A percentile compares a stretch with the other conserved stretches of the same genome.
These are phyloP conservation scores for Phalacrocorax brasilianus DNA, from an alignment of 2,113 vertebrate species.

Conservation along the genomic window DNA sequence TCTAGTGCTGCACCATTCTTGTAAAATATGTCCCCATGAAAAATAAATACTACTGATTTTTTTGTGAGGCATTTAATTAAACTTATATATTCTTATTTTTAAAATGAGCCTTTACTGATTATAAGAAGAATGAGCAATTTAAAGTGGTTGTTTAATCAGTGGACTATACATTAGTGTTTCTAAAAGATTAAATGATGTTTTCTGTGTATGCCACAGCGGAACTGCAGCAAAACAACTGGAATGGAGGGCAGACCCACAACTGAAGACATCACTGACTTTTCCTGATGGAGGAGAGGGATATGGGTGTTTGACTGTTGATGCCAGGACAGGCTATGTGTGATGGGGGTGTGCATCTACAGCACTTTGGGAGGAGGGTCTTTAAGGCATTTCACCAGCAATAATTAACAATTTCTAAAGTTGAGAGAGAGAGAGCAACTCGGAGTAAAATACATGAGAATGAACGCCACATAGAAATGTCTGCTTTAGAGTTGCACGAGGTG, in stretches of 20 bases:
- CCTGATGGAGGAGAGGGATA: not conserved
- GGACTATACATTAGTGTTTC: not conserved
- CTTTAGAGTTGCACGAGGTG: not conserved
- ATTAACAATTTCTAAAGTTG: not conserved
- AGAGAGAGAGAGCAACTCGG: not conserved
- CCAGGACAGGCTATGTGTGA: rapidly evolving
- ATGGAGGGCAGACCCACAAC: not conserved
- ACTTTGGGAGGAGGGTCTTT: not conserved
- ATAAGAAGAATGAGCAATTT: not conserved
- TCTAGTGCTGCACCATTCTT: not conserved
- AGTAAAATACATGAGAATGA: not conserved
- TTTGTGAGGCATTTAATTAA: not conserved
- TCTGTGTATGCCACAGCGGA: not conserved
- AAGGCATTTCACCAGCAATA: not conserved
- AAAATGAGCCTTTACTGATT: not conserved
- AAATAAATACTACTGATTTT: not conserved
- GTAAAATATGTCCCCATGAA: not conserved
- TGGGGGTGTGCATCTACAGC: not conserved
- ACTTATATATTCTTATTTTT: not conserved
- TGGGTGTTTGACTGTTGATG: not conserved
- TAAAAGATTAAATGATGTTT: not conserved
- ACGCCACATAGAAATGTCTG: not conserved
- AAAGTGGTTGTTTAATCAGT: not conserved
- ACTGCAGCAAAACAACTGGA: not conserved
- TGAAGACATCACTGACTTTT: not conserved